Base-by-base conservation (phyloP, 2,113 vertebrate species). In the Ceyx margarethae region DNA sequence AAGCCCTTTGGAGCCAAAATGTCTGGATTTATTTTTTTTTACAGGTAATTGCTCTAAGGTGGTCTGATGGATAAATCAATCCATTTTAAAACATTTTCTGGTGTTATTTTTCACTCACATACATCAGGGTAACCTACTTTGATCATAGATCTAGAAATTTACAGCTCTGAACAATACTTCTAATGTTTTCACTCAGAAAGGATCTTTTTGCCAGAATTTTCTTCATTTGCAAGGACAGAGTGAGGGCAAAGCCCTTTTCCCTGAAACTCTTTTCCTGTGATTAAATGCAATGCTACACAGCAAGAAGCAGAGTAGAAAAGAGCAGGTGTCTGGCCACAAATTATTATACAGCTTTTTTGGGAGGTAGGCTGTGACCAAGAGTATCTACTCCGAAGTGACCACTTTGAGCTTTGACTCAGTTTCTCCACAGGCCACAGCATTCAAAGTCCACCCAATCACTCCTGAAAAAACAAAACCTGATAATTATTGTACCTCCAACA, bases 401-500 rank as follows among this genome's bases (percentile, higher is more conserved):
- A 3, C 20, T 35, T 23, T 1, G 7, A 68, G 45, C 72, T 69
- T 37, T 29, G 45, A 37, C 19, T 58, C 13, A 3, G 5, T 40
- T 75, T 43, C 54, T 53, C n/a, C 40, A 13, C 33, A 72, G 57
- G 26, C 54, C 1, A 1, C 0, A 0, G 51, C 37, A 62, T 43
- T 40, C 86, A 17, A 40, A 53, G 9, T 20, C 12, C 87, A 66
- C 50, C 15, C 81, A 20, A 54, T 5, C 18, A 1, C 51, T 53
- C 15, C 62, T 9, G n/a, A 68, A 61, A 73, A 69, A 19, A 0
- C 37, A 17, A 50, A 50, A 22, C 22, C 43, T 6, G 7, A 15
- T 72, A 25, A 58, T 76, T 43, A 31, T 6, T 58, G 84, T 54
- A 60, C 31, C 12, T 56, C 54, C 31, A 40, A 14, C 26, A 26